Evolutionary conservation across 1,140 invertebrate species (phyloP).

Genomic region (Hyles euphorbiae): DNA sequence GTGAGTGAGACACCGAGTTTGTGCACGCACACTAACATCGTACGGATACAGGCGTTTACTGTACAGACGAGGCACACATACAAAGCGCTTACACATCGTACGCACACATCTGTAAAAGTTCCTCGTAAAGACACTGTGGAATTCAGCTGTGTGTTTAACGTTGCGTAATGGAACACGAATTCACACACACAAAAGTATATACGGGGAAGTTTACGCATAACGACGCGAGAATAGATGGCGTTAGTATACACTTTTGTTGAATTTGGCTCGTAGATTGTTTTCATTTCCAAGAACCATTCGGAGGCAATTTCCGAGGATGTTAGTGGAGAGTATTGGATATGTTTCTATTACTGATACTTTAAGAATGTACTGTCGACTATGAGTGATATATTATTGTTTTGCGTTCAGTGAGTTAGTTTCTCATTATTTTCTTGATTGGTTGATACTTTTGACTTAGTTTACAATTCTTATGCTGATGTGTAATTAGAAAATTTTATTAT

Average conservation of each 20-base stretch:
- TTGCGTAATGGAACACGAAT: not conserved
- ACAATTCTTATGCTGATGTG: too few species aligned
- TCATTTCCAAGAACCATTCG: not conserved
- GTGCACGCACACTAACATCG: conserved; percentile 7
- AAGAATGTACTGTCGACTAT: too few species aligned
- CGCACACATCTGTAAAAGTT: conserved; percentile 13
- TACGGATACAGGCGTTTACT: conserved; percentile 5
- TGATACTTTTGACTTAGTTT: too few species aligned
- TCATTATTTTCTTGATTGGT: too few species aligned
- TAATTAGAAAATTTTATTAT: too few species aligned
- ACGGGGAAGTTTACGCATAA: not conserved
- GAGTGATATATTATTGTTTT: too few species aligned
- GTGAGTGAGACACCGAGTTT: conserved; percentile 21
- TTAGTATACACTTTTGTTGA: not conserved
- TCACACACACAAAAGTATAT: not conserved
- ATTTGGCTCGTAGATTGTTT: not conserved
- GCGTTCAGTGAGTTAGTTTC: too few species aligned
- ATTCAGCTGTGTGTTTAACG: not conserved
- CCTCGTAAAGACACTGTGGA: not conserved
- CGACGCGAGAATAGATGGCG: conserved; percentile 1
- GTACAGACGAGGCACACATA: conserved; percentile 16
- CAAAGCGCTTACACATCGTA: conserved; percentile 3
- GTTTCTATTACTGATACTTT: not conserved
- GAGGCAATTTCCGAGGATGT: not conserved
- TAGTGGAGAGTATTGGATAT: not conserved